These are phyloP conservation scores for Prunella himalayana DNA, from an alignment of 2,113 vertebrate species.

Conservation along the genomic window DNA sequence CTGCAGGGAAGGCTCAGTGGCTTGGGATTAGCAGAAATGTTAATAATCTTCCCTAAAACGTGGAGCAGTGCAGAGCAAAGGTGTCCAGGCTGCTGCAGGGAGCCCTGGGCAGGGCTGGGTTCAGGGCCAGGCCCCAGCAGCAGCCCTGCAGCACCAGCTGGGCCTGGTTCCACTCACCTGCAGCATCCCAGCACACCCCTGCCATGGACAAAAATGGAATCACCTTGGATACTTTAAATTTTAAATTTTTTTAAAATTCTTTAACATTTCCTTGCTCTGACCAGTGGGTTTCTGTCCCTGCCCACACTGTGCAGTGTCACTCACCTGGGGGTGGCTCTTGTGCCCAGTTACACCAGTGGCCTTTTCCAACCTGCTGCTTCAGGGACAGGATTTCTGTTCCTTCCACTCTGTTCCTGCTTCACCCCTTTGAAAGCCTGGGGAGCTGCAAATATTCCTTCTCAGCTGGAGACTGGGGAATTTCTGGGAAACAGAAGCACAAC, in stretches of 20 bases:
- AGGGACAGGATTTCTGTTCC: not conserved
- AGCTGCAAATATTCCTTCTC: not conserved
- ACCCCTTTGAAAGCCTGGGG: not conserved
- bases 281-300: not conserved
- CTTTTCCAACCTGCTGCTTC: not conserved
- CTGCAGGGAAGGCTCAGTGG: not conserved
- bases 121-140: not conserved
- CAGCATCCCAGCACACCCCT: not conserved
- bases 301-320: not conserved
- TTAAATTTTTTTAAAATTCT: not conserved
- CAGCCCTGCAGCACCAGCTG: rapidly evolving
- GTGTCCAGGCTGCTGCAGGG: not conserved
- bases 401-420: not conserved
- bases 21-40: not conserved
- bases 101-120: not conserved
- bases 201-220: not conserved
- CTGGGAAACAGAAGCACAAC: not conserved
- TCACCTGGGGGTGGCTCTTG: not conserved
- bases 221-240: not conserved
- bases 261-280: not conserved
- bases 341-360: not conserved
- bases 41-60: not conserved
- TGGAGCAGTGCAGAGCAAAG: not conserved
- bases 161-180: not conserved
- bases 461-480: not conserved